Conservation (phyloP, 2,113 vertebrate species). For the Elachura formosa region DNA sequence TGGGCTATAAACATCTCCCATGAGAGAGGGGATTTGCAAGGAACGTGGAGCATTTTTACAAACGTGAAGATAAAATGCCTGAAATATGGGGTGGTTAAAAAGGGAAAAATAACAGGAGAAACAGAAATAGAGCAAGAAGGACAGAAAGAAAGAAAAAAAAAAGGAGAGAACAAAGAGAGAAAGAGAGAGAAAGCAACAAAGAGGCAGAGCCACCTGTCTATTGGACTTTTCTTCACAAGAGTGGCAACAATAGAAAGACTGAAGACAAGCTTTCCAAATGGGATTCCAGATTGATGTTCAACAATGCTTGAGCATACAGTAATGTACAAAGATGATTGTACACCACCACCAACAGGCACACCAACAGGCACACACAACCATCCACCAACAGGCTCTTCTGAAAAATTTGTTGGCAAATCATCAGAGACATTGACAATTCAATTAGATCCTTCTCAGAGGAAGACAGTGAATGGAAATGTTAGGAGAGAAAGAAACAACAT, state of each 20-base stretch:
- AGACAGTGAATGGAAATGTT: background rate
- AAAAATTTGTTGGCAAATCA: background rate
- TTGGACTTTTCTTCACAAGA: background rate
- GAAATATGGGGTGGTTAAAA: background rate
- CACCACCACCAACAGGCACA: too few species aligned
- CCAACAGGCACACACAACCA: too few species aligned
- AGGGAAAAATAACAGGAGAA: background rate
- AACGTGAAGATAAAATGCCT: background rate
- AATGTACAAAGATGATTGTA: background rate
- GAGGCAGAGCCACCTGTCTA: background rate
- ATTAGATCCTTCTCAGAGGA: background rate
- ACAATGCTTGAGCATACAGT: background rate
- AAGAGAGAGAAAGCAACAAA: background rate
- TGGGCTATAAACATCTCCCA: background rate
- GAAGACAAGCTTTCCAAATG: background rate
- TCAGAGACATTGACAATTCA: background rate
- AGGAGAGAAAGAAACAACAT: background rate
- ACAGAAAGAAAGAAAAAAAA: background rate
- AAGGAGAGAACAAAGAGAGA: rapidly evolving
- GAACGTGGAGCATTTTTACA: background rate
- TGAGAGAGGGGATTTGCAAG: background rate
- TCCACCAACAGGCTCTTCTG: background rate
- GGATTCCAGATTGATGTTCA: background rate
- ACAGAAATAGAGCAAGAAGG: background rate
- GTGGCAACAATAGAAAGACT: background rate